Percentiles rank a stretch among this genome's conserved stretches.
These are phyloP conservation scores for Equus przewalskii DNA, from an alignment of 2,113 vertebrate genomes.

Conservation along the genomic window DNA sequence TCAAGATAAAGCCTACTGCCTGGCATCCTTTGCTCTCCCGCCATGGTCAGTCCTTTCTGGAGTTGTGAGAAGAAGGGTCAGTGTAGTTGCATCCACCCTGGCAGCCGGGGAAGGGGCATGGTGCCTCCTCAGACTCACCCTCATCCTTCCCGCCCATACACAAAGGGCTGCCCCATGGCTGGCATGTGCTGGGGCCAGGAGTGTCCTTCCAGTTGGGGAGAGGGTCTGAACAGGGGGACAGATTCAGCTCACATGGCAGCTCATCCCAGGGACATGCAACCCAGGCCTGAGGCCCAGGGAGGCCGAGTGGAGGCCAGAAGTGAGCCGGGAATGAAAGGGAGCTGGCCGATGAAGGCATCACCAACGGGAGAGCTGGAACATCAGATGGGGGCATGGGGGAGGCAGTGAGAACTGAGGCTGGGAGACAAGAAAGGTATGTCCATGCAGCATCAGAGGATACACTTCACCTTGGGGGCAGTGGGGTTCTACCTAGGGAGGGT, in stretches of 20 bases:
- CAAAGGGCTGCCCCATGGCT: neutral
- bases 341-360: rapidly evolving
- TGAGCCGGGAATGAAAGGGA: neutral
- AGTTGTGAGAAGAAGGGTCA: neutral
- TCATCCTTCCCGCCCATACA: neutral
- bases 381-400: rapidly evolving
- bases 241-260: too few species aligned
- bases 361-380: neutral
- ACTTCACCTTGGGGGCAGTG: rapidly evolving
- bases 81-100: rapidly evolving
- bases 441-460: rapidly evolving
- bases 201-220: neutral
- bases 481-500: rapidly evolving
- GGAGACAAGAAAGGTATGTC: rapidly evolving
- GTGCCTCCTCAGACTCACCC: rapidly evolving
- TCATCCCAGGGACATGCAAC: rapidly evolving
- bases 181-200: too few species aligned
- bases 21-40: rapidly evolving
- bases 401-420: neutral
- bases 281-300: neutral
- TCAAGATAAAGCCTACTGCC: too few species aligned
- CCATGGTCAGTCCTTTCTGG: neutral
- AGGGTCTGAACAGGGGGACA: neutral
- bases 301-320: rapidly evolving
- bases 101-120: rapidly evolving